Conservation (phyloP, 2,113 vertebrate species). For the Embiotoca jacksoni region DNA sequence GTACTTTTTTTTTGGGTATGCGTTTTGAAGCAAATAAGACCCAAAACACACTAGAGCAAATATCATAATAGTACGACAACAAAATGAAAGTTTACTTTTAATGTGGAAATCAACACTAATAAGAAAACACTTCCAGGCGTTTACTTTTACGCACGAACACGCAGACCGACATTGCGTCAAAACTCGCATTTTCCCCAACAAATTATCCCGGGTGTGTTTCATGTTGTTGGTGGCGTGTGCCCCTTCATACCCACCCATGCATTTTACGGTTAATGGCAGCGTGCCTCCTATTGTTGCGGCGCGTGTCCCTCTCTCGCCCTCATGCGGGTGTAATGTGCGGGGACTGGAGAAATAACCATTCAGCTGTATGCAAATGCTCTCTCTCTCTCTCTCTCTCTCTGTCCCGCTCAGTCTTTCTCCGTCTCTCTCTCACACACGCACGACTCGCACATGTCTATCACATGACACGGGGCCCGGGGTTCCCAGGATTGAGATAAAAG, state of each 20-base stretch:
- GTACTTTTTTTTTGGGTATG: not conserved
- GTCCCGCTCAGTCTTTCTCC: no score
- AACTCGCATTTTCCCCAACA: not conserved
- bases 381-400: constrained; percentile 23
- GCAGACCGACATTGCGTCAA: not conserved
- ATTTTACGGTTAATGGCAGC: constrained; percentile 71
- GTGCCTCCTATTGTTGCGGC: constrained; percentile 80
- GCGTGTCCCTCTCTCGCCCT: constrained; percentile 78
- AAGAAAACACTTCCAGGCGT: no score
- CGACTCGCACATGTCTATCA: constrained; percentile 16
- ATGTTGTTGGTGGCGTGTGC: constrained; percentile 61
- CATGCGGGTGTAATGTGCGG: constrained; percentile 75
- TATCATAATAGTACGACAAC: not conserved
- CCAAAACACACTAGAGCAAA: not conserved
- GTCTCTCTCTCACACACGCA: not conserved
- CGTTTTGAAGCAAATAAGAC: not conserved
- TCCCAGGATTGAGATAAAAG: constrained; percentile 29
- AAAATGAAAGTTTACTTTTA: not conserved
- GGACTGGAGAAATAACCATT: constrained; percentile 72
- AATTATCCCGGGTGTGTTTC: constrained; percentile 46
- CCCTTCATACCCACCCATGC: constrained; percentile 63
- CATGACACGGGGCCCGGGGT: constrained; percentile 12
- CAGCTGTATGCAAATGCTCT: constrained; percentile 85
- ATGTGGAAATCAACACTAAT: not conserved
- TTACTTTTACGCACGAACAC: constrained; percentile 30